Conservation (phyloP, 2,113 vertebrate genomes). For the Ovis canadensis region DNA sequence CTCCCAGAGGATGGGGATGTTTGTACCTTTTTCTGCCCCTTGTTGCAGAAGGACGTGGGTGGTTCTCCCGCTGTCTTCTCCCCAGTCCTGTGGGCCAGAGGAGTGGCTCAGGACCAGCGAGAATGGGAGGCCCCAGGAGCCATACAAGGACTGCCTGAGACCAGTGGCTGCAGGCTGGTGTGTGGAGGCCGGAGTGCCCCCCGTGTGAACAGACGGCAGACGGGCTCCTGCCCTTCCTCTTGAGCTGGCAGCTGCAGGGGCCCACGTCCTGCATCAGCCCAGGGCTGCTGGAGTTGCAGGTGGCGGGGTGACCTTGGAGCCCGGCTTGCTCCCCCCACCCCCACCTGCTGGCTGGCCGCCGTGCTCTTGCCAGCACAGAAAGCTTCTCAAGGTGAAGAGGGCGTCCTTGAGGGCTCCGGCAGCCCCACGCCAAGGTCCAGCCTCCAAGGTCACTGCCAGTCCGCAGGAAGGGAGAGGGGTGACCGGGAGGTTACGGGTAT, state of each 20-base stretch:
- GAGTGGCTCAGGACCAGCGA: neutral
- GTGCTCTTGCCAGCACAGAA: neutral
- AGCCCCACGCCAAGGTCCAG: neutral
- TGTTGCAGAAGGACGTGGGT: too few relatives aligned
- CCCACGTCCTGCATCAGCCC: neutral
- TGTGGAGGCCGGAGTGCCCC: neutral
- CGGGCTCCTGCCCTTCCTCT: neutral
- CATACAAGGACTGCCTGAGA: too few relatives aligned
- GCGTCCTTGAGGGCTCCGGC: neutral
- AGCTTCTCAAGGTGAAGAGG: constrained; percentile 21
- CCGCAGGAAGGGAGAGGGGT: constrained; percentile 40
- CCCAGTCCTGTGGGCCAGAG: too few relatives aligned
- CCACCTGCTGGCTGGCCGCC: rapidly evolving
- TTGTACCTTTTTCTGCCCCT: neutral
- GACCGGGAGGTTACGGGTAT: constrained; percentile 7
- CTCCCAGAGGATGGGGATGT: neutral
- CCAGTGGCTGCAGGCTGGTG: rapidly evolving
- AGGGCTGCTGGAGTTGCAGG: neutral
- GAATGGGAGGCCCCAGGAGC: too few relatives aligned
- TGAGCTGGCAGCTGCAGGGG: neutral
- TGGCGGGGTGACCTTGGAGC: neutral
- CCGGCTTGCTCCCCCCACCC: neutral
- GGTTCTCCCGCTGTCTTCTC: neutral
- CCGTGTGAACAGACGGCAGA: neutral
- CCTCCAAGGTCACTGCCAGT: constrained; percentile 51